Base-by-base conservation (phyloP, 2,797 vertebrate species). In the Cynodonichthys magdalenae region DNA sequence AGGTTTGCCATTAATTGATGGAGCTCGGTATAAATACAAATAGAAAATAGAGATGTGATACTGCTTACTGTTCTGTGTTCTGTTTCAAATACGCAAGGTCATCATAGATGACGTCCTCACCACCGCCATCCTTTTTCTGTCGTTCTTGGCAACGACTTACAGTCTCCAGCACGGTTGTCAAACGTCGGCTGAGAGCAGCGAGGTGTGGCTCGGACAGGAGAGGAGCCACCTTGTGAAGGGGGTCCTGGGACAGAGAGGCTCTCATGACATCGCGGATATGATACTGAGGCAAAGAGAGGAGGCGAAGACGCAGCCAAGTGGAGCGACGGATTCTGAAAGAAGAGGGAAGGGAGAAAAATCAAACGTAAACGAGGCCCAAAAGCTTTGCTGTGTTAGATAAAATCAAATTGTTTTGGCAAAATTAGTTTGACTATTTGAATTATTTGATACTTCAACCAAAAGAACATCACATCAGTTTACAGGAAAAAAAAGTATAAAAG, bases 181-280 rank as follows among this genome's bases (percentile, higher is more conserved):
- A 84, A 63, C 97, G 91, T 12, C 96, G 93, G 85, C 98, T 94
- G 50, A 98, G 90, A 0, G 97, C 95, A 0, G 91, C 87, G 18
- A 98, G 91, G 82, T 98, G 96, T 11, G 90, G 91, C 80, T 92
- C 92, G 1, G 93, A 90, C 15, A 98, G 93, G 63, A 98, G 77
- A 0, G 96, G 95, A 0, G 95, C 93, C 28, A 82, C 75, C 0
- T 15, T 28, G 44, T 86, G 39, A 42, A 98, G 93, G 12, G 93
- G 94, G 79, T 98, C 97, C 24, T 51, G 78, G n/a, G 89, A 91
- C 49, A 98, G 92, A 0, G 96, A 97, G 29, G 95, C 95, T 0
- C 95, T 93, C 96, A 97, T 95, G 80, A 97, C 83, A 20, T 94
- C 91, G 1, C 96, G 96, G 71, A 98, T 89, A 19, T 92, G 94